Percentiles rank a stretch among this genome's conserved stretches.
These are phyloP conservation scores for Dynastes maya DNA, from an alignment of 2,888 invertebrate species.

Conservation along the genomic window DNA sequence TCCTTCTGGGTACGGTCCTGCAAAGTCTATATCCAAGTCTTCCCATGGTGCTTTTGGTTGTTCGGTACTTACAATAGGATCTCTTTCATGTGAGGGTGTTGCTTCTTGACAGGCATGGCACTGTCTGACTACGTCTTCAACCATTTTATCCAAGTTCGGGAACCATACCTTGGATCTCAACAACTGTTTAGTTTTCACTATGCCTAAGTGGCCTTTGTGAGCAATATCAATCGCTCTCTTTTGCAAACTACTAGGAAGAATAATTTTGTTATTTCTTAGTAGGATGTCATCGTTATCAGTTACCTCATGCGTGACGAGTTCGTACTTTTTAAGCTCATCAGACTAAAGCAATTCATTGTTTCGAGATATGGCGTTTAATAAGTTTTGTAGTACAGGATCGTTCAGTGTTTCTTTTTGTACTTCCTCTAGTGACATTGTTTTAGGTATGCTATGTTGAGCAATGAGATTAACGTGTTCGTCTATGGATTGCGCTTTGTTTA, in stretches of 20 bases:
- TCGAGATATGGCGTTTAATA: not conserved
- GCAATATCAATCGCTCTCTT: not conserved
- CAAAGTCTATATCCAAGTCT: constrained; percentile 35
- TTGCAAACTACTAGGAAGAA: constrained; percentile 11
- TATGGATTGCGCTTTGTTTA: constrained; percentile 36
- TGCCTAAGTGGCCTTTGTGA: constrained; percentile 10
- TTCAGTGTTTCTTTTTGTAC: constrained; percentile 47
- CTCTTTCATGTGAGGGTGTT: not conserved
- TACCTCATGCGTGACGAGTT: constrained; percentile 1
- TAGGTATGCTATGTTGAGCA: constrained; percentile 32
- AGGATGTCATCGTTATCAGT: not conserved
- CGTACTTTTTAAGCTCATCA: not conserved
- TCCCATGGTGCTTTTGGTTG: constrained; percentile 14
- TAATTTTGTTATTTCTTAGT: constrained; percentile 22
- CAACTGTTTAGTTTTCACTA: constrained; percentile 30
- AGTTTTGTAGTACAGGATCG: constrained; percentile 41
- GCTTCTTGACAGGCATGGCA: constrained; percentile 13
- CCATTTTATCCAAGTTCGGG: constrained; percentile 41
- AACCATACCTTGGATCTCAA: constrained; percentile 44
- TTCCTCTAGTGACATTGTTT: constrained; percentile 47
- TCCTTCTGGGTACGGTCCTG: constrained; percentile 37
- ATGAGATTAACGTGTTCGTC: constrained; percentile 48
- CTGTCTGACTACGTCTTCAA: constrained; percentile 24
- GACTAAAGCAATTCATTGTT: not conserved
- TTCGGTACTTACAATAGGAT: not conserved